phyloP scores from a whole-genome alignment of 2,888 invertebrate genomes.

The Scaptomyza polygonia region DNA sequence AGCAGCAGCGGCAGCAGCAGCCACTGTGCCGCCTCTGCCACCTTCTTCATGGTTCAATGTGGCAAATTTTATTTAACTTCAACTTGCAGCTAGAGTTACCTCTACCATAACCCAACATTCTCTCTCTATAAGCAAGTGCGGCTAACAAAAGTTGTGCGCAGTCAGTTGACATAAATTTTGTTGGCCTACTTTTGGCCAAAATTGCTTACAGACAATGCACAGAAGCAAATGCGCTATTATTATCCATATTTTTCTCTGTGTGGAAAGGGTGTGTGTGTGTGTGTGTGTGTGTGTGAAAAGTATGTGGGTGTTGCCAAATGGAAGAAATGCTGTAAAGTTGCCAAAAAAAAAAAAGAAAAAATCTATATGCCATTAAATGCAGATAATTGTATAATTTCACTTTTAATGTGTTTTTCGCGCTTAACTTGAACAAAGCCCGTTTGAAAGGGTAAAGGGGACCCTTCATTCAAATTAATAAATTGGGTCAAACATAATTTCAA shows the following conservation, averaged over 20 bases:
- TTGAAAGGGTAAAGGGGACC: not conserved
- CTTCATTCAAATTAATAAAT: not conserved
- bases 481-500: not conserved
- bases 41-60: slow-evolving; percentile 16
- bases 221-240: slow-evolving; percentile 57
- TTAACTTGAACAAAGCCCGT: not conserved
- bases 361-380: slow-evolving; percentile 55
- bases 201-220: slow-evolving; percentile 72
- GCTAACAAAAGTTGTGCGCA: slow-evolving; percentile 77
- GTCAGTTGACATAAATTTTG: slow-evolving; percentile 79
- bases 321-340: slow-evolving; percentile 16
- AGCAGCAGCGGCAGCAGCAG: not conserved
- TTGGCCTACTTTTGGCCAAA: slow-evolving; percentile 73
- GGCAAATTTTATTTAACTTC: slow-evolving; percentile 57
- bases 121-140: slow-evolving; percentile 20
- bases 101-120: too few species aligned
- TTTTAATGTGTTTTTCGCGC: slow-evolving; percentile 33
- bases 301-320: slow-evolving; percentile 1
- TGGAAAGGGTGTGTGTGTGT: not conserved
- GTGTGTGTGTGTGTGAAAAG: too few species aligned
- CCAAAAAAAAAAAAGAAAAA: slow-evolving; percentile 25
- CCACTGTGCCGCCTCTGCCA: not conserved
- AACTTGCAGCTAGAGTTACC: slow-evolving; percentile 10
- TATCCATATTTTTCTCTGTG: slow-evolving; percentile 23
- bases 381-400: slow-evolving; percentile 59